Evolutionary conservation across 2,888 invertebrate genomes (phyloP).

Genomic region (Philopedon plagiatum): DNA sequence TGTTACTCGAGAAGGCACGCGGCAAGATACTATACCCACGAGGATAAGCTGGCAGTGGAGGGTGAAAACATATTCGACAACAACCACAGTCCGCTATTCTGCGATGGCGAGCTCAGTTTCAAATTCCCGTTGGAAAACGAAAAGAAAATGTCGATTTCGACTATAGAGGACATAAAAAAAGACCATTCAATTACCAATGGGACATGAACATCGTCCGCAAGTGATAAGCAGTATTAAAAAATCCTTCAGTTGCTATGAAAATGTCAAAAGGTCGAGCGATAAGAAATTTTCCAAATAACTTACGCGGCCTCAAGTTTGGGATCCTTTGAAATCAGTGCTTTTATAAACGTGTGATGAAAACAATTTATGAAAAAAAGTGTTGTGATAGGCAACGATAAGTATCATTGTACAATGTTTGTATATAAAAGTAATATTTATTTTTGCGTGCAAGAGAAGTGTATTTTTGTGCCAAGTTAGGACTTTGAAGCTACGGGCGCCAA

Average conservation of each 20-base stretch:
- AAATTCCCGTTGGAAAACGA: slow-evolving; percentile 71
- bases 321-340: slow-evolving; percentile 11
- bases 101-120: slow-evolving; percentile 72
- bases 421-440: slow-evolving; percentile 13
- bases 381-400: slow-evolving; percentile 15
- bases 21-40: slow-evolving; percentile 86
- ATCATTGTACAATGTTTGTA: slow-evolving; percentile 9
- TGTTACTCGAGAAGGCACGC: slow-evolving; percentile 81
- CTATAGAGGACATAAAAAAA: slow-evolving; percentile 67
- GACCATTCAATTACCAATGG: slow-evolving; percentile 61
- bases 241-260: background rate
- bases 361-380: slow-evolving; percentile 8
- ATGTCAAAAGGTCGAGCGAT: background rate
- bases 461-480: slow-evolving; percentile 19
- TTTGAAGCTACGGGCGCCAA: slow-evolving; percentile 5
- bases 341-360: slow-evolving; percentile 21
- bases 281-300: background rate
- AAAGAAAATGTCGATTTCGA: slow-evolving; percentile 67
- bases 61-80: slow-evolving; percentile 69
- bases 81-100: slow-evolving; percentile 67
- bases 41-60: slow-evolving; percentile 73
- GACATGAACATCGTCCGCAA: slow-evolving; percentile 29
- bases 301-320: background rate
- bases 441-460: slow-evolving; percentile 6
- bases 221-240: background rate